A percentile compares a stretch with the other conserved stretches of the same genome.
Evolutionary conservation across 2,888 invertebrate species (phyloP).

Genomic region (Salpingus planirostris): DNA sequence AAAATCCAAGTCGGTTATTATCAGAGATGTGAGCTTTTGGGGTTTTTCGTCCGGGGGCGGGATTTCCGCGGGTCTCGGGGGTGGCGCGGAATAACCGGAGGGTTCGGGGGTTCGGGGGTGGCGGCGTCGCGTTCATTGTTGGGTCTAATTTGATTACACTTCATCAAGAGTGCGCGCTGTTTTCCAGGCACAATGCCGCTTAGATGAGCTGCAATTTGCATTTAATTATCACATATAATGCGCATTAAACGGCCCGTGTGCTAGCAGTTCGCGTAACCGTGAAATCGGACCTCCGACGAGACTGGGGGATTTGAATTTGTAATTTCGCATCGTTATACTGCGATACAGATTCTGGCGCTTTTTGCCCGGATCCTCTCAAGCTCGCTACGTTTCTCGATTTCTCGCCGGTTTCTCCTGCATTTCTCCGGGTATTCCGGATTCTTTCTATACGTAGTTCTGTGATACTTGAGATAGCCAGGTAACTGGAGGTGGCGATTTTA

Average conservation of each 20-base stretch:
- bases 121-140: slow-evolving; percentile 35
- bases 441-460: too few relatives aligned
- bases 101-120: slow-evolving; percentile 12
- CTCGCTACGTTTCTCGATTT: too few relatives aligned
- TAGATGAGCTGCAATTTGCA: slow-evolving; percentile 44
- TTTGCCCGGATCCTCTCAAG: too few relatives aligned
- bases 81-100: too few relatives aligned
- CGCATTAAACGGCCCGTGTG: slow-evolving; percentile 38
- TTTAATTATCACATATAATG: slow-evolving; percentile 45
- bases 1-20: too few relatives aligned
- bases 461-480: too few relatives aligned
- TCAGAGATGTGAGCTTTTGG: too few relatives aligned
- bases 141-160: slow-evolving; percentile 41
- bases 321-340: slow-evolving; percentile 20
- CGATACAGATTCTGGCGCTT: slow-evolving; percentile 10
- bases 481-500: too few relatives aligned
- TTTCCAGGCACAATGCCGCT: slow-evolving; percentile 42
- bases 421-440: too few relatives aligned
- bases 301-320: slow-evolving; percentile 37
- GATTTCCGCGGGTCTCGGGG: too few relatives aligned
- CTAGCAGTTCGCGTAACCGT: slow-evolving; percentile 35
- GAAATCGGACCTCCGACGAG: slow-evolving; percentile 36
- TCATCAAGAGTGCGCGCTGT: slow-evolving; percentile 44
- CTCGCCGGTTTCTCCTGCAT: too few relatives aligned
- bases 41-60: too few relatives aligned